These are phyloP conservation scores for Lordiphosa fenestrarum DNA, from an alignment of 2,888 invertebrate genomes.

Conservation along the genomic window DNA sequence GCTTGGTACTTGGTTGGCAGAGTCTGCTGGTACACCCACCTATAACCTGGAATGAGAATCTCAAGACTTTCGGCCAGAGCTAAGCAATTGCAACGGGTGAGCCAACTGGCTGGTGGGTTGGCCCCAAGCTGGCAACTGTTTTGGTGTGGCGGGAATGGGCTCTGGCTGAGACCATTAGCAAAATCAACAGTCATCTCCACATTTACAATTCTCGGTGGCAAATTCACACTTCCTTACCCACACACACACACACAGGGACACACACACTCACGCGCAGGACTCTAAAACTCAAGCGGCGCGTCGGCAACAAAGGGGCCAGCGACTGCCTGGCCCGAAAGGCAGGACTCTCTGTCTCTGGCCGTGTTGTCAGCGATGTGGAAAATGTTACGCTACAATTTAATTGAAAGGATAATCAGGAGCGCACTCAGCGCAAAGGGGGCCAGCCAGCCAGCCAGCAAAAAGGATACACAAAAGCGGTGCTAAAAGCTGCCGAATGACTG, in stretches of 20 bases:
- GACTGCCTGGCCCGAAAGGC: neutral
- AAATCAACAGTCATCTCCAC: constrained; percentile 45
- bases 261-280: constrained; percentile 4
- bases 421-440: constrained; percentile 24
- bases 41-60: no score
- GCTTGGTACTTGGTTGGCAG: no score
- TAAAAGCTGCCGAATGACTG: constrained; percentile 47
- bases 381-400: constrained; percentile 77
- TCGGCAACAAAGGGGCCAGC: constrained; percentile 10
- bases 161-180: constrained; percentile 43
- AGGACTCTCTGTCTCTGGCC: constrained; percentile 4
- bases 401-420: constrained; percentile 77
- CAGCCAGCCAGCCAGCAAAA: constrained; percentile 7
- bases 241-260: constrained; percentile 14
- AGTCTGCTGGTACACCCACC: no score
- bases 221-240: constrained; percentile 18
- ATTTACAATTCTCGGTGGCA: constrained; percentile 15
- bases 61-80: no score
- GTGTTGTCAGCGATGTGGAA: constrained; percentile 68
- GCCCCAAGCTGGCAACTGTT: no score
- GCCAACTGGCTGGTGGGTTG: no score
- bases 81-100: no score
- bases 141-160: no score
- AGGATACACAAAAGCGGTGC: constrained; percentile 39
- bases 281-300: neutral